phyloP scores from a whole-genome alignment of 2,113 vertebrate species.

The Maccullochella peelii region DNA sequence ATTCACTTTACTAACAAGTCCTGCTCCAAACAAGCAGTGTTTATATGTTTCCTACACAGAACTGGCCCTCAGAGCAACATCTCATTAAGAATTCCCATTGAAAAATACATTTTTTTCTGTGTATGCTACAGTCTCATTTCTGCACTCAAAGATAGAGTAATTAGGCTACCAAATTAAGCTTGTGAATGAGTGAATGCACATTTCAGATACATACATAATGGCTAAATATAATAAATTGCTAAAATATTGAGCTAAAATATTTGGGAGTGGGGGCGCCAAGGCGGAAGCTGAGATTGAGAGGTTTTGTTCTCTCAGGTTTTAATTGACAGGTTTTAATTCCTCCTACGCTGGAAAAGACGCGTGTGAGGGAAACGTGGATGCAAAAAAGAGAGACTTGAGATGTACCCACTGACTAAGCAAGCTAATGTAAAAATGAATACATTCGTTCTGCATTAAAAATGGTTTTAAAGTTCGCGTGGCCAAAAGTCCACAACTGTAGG shows the following conservation, averaged over 20 bases:
- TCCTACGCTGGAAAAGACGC: no score
- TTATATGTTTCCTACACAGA: neutral
- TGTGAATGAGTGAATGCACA: neutral
- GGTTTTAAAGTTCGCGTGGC: neutral
- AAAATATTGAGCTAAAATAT: neutral
- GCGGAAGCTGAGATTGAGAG: neutral
- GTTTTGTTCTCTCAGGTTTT: neutral
- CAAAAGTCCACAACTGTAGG: no score
- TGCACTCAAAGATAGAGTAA: neutral
- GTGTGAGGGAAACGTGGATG: no score
- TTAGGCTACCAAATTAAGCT: neutral
- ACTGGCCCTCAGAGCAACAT: neutral
- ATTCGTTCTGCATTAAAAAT: neutral
- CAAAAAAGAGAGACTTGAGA: no score
- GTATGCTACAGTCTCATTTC: neutral
- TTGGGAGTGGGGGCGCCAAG: neutral
- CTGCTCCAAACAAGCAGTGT: neutral
- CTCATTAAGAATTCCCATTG: neutral
- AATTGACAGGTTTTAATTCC: constrained; percentile 3
- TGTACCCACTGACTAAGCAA: no score
- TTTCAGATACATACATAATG: neutral
- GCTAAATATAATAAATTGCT: neutral
- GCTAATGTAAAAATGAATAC: neutral
- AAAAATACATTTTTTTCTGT: neutral
- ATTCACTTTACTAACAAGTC: neutral